Evolutionary conservation across 2,888 invertebrate species (phyloP), one percentile per base, ranked within the genome.

Genomic region (Drosophila kanekoi): DNA sequence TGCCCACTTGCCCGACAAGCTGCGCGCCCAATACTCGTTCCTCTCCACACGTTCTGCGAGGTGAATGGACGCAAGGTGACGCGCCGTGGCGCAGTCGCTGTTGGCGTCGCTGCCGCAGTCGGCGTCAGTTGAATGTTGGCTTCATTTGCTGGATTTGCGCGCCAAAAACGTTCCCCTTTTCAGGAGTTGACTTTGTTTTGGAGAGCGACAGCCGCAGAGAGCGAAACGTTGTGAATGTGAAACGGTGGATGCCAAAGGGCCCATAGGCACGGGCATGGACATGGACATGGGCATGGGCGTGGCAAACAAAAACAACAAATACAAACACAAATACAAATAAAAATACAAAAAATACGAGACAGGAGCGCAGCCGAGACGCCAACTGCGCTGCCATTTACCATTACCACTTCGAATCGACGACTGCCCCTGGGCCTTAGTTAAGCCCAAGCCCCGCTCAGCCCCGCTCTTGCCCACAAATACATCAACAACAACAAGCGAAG

Each of bases 21-120:
- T 49, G 37, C 20, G 32, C 53, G 37, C 57, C 61, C 43, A 40
- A 45, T 62, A 47, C 48, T 61, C 63, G 56, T 59, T 72, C 65
- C 58, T 56, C 59, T 65, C 65, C 54, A 38, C 56, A 51, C 61
- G 64, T 65, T 74, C 54, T 18, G 56, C 77, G 89, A 84, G 89
- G 87, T 89, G 89, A 89, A 84, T 89, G 89, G 84, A 87, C 89
- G 84, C 78, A 80, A 74, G 75, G 78, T 84, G 80, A 81, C 84
- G 84, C 72, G 28, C 14, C 71, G 78, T 49, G 48, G 44, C 64
- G 53, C 47, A 18, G 70, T 45, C 56, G 53, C 18, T 11, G 70
- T 40, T 8, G 18, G 18, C 52, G 65, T 48, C 65, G 64, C 67
- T 65, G 66, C 53, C 48, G 78, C 71, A 60, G 78, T 52, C 66